phyloP scores from a whole-genome alignment of 2,113 vertebrate species.

The Apaloderma vittatum region DNA sequence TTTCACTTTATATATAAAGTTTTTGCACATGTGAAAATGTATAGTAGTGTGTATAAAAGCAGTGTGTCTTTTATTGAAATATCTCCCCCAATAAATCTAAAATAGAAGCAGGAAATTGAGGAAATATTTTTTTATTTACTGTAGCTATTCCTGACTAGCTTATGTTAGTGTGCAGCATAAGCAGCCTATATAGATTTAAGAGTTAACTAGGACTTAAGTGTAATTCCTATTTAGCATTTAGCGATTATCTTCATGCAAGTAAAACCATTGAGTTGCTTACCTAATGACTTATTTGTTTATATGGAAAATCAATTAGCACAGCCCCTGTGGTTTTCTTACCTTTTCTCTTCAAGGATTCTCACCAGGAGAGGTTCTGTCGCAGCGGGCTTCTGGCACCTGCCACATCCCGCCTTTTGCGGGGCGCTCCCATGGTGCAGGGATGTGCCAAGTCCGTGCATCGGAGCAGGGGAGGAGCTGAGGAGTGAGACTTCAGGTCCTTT shows the following conservation, averaged over 20 bases:
- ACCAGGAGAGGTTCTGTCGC: constrained; percentile 30
- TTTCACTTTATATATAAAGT: neutral
- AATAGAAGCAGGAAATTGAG: neutral
- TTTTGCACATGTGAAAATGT: neutral
- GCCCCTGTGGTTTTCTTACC: constrained; percentile 69
- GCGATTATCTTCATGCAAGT: constrained; percentile 61
- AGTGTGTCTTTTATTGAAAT: neutral
- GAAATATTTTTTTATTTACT: constrained; percentile 20
- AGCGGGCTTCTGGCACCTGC: constrained; percentile 11
- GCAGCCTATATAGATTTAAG: constrained; percentile 30
- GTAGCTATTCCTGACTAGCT: neutral
- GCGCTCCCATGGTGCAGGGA: neutral
- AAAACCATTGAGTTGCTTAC: constrained; percentile 68
- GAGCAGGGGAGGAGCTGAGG: neutral
- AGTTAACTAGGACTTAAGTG: constrained; percentile 58
- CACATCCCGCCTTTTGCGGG: neutral
- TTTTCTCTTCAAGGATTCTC: constrained; percentile 65
- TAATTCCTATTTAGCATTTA: constrained; percentile 64
- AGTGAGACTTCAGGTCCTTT: neutral
- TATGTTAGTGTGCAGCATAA: neutral
- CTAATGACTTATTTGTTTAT: constrained; percentile 78
- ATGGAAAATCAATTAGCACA: constrained; percentile 75
- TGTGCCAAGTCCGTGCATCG: neutral
- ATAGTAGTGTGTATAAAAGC: neutral
- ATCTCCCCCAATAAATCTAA: neutral